Percentiles rank a stretch among this genome's conserved stretches.
phyloP scores from a whole-genome alignment of 2,113 vertebrate species.

The Larimichthys crocea region DNA sequence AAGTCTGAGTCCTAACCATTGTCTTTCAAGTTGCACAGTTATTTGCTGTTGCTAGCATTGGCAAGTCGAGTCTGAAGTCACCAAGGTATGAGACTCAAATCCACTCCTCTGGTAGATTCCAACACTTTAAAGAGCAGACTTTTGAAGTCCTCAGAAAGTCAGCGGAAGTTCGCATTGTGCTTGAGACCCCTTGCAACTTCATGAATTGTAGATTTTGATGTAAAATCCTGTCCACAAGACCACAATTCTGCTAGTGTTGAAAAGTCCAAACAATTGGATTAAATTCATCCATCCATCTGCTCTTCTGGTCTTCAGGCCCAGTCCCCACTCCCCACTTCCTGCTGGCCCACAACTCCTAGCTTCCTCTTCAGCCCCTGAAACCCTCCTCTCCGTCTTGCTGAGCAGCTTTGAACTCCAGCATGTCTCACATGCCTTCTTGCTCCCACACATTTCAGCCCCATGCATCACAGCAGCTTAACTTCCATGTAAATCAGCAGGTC shows the following conservation, averaged over 20 bases:
- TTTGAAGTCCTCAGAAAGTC: not conserved
- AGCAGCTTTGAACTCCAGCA: conserved; percentile 51
- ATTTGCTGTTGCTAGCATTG: too few species aligned
- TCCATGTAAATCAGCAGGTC: conserved; percentile 64
- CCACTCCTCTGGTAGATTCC: not conserved
- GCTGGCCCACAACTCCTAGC: not conserved
- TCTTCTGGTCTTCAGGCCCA: not conserved
- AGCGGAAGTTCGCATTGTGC: too few species aligned
- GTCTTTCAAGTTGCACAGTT: too few species aligned
- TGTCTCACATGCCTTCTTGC: conserved; percentile 48
- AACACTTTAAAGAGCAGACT: not conserved
- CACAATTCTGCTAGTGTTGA: not conserved
- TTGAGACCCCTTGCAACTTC: not conserved
- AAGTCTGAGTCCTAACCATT: not conserved
- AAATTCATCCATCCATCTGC: not conserved
- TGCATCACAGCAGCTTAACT: conserved; percentile 55
- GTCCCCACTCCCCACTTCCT: conserved; percentile 14
- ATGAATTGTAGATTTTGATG: not conserved
- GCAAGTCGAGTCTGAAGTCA: too few species aligned
- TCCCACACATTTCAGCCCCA: conserved; percentile 45
- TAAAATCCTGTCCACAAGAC: not conserved
- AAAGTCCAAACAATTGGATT: not conserved
- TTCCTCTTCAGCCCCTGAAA: conserved; percentile 17
- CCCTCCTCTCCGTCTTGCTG: conserved; percentile 18
- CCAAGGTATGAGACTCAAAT: not conserved